phyloP scores from a whole-genome alignment of 1,140 invertebrate species.

The Ips typographus region DNA sequence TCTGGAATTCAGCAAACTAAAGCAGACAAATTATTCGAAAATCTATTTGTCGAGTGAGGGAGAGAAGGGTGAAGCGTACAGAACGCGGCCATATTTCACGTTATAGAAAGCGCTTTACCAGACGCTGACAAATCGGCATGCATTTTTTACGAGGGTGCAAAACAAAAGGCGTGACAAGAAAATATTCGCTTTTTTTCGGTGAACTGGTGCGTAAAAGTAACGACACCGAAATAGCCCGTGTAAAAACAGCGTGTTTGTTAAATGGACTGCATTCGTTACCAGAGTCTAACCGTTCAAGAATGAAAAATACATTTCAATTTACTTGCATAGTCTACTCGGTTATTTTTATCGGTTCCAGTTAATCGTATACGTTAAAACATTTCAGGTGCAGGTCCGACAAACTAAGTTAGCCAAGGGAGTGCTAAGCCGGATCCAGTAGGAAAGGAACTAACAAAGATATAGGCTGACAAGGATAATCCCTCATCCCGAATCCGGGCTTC shows the following conservation, averaged over 20 bases:
- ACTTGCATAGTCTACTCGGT: not conserved
- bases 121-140: slow-evolving; percentile 20
- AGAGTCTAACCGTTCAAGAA: not conserved
- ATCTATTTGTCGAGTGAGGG: slow-evolving; percentile 3
- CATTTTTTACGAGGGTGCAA: slow-evolving; percentile 14
- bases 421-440: not conserved
- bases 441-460: slow-evolving; percentile 8
- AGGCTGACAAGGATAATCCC: slow-evolving; percentile 15
- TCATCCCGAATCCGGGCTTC: not conserved
- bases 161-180: slow-evolving; percentile 22
- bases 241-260: slow-evolving; percentile 21
- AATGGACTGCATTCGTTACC: slow-evolving; percentile 15
- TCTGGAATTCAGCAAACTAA: not conserved
- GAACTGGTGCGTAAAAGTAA: slow-evolving; percentile 26
- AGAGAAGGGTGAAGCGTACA: not conserved
- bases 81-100: slow-evolving; percentile 16
- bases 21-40: slow-evolving; percentile 2
- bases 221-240: slow-evolving; percentile 18
- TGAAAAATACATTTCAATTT: slow-evolving; percentile 4
- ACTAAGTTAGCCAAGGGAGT: not conserved
- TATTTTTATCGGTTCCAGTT: slow-evolving; percentile 4
- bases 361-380: not conserved
- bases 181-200: slow-evolving; percentile 29
- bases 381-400: not conserved
- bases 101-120: slow-evolving; percentile 23